Conservation (phyloP, 2,113 vertebrate species). For the Holacanthus passer region DNA sequence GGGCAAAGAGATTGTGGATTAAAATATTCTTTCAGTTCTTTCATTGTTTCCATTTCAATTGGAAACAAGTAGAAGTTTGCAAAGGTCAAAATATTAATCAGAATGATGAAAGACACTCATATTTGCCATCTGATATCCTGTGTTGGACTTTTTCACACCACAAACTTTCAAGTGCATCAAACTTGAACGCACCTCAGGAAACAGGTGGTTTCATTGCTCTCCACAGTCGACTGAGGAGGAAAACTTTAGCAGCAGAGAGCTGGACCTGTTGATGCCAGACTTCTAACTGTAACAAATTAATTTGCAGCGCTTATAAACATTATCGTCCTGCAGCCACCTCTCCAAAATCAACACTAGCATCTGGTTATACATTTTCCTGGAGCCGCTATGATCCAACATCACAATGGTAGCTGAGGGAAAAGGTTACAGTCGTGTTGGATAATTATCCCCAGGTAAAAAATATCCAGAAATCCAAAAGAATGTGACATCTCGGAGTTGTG, state of each 20-base stretch:
- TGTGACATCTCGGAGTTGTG: not conserved
- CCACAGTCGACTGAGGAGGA: not conserved
- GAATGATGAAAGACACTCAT: not conserved
- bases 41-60: not conserved
- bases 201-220: not conserved
- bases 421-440: not conserved
- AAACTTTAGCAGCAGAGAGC: not conserved
- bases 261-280: not conserved
- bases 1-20: too few species aligned
- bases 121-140: conserved; percentile 6
- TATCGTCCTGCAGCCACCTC: not conserved
- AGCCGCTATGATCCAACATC: not conserved
- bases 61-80: not conserved
- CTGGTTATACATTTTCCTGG: too few species aligned
- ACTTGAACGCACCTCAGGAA: not conserved
- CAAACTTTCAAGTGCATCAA: not conserved
- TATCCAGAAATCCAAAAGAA: not conserved
- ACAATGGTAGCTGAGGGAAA: not conserved
- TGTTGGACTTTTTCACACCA: not conserved
- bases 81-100: not conserved
- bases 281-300: not conserved
- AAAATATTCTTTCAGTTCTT: too few species aligned
- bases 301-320: not conserved
- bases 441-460: not conserved
- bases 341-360: not conserved